phyloP scores from a whole-genome alignment of 2,113 vertebrate species.

The Urocynchramus pylzowi region DNA sequence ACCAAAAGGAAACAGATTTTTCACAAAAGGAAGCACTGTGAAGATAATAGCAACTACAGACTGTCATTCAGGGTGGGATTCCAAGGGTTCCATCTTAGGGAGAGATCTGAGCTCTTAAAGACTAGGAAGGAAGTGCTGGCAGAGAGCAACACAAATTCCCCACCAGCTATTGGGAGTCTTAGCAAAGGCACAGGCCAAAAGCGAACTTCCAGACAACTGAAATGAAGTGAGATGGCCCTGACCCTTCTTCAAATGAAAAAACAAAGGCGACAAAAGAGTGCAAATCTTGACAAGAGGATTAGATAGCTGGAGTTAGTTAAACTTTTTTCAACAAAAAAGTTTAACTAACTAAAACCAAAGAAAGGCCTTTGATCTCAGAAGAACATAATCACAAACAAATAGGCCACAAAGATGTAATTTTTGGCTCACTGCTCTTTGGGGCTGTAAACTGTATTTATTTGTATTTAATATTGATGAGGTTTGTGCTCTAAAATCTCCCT shows the following conservation, averaged over 20 bases:
- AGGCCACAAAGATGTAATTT: background rate
- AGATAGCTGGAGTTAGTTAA: background rate
- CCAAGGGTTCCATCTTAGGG: background rate
- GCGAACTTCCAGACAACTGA: background rate
- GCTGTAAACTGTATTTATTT: background rate
- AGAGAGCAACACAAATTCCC: background rate
- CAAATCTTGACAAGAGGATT: background rate
- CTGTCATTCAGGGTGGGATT: background rate
- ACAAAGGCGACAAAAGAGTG: background rate
- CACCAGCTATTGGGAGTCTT: background rate
- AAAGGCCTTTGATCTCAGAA: background rate
- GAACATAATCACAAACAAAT: background rate
- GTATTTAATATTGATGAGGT: background rate
- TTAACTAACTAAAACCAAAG: background rate
- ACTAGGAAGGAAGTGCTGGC: background rate
- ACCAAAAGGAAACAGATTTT: background rate
- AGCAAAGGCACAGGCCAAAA: background rate
- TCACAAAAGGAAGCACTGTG: background rate
- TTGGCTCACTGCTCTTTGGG: background rate
- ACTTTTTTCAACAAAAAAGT: background rate
- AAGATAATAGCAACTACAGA: background rate
- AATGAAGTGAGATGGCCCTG: background rate
- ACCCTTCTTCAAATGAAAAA: background rate
- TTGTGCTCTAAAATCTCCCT: background rate
- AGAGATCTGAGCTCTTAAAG: background rate